Evolutionary conservation across 1,140 invertebrate species (phyloP).

Genomic region (Lanistes nyassanus): DNA sequence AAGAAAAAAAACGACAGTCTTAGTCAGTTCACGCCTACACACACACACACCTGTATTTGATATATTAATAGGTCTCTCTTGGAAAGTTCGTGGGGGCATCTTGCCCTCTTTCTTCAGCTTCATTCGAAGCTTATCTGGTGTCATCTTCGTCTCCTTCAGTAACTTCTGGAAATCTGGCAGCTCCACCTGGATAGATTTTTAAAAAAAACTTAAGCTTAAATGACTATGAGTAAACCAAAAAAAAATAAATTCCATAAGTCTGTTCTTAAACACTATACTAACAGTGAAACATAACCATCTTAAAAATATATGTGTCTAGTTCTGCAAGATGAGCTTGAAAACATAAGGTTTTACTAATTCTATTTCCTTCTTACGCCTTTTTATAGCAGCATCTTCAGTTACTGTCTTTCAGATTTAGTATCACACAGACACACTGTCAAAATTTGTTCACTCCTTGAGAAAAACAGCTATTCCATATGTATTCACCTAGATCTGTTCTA

Average conservation of each 20-base stretch:
- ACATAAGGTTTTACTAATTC: too few relatives aligned
- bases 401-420: too few relatives aligned
- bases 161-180: slow-evolving; percentile 48
- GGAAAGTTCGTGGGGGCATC: slow-evolving; percentile 42
- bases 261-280: too few relatives aligned
- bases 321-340: too few relatives aligned
- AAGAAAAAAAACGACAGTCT: slow-evolving; percentile 18
- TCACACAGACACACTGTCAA: too few relatives aligned
- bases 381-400: too few relatives aligned
- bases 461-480: too few relatives aligned
- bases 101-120: slow-evolving; percentile 49
- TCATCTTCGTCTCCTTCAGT: slow-evolving; percentile 35
- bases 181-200: slow-evolving; percentile 38
- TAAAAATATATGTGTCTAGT: too few relatives aligned
- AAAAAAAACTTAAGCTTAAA: neutral
- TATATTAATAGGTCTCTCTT: slow-evolving; percentile 46
- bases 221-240: neutral
- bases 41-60: slow-evolving; percentile 38
- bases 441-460: too few relatives aligned
- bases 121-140: slow-evolving; percentile 45
- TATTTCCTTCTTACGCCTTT: too few relatives aligned
- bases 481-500: too few relatives aligned
- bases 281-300: too few relatives aligned
- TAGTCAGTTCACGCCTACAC: neutral
- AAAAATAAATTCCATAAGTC: neutral